These are phyloP conservation scores for Pelecanoides urinatrix DNA, from an alignment of 2,113 vertebrate species.

Conservation along the genomic window DNA sequence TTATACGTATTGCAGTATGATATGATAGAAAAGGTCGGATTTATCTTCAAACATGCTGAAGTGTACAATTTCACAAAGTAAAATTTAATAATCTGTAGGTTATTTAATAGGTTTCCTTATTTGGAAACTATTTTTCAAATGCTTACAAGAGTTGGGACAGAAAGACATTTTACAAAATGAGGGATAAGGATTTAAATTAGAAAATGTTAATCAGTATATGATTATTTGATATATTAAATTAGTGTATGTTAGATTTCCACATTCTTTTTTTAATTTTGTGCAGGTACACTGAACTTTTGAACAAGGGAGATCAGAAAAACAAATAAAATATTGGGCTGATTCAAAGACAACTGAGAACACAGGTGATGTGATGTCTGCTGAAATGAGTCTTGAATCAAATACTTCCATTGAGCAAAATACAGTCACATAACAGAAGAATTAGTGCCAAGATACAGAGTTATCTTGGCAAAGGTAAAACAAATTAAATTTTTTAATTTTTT, in stretches of 20 bases:
- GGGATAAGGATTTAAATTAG: neutral
- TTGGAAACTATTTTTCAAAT: neutral
- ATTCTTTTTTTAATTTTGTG: neutral
- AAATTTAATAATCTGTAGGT: neutral
- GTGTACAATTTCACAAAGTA: neutral
- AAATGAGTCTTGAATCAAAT: neutral
- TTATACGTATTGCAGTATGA: neutral
- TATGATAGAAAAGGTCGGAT: neutral
- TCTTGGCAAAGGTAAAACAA: neutral
- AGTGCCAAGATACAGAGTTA: neutral
- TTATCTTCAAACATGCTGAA: neutral
- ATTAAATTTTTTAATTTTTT: neutral
- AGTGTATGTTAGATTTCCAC: neutral
- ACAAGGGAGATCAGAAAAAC: neutral
- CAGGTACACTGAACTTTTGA: neutral
- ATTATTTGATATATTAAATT: neutral
- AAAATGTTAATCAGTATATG: neutral
- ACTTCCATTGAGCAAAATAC: neutral
- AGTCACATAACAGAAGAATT: neutral
- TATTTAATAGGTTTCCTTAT: neutral
- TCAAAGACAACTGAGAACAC: neutral
- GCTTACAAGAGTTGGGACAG: neutral
- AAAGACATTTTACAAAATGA: neutral
- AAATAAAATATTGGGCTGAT: neutral
- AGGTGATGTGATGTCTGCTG: neutral